phyloP scores from a whole-genome alignment of 2,888 invertebrate genomes.

The Spilarctia lutea region DNA sequence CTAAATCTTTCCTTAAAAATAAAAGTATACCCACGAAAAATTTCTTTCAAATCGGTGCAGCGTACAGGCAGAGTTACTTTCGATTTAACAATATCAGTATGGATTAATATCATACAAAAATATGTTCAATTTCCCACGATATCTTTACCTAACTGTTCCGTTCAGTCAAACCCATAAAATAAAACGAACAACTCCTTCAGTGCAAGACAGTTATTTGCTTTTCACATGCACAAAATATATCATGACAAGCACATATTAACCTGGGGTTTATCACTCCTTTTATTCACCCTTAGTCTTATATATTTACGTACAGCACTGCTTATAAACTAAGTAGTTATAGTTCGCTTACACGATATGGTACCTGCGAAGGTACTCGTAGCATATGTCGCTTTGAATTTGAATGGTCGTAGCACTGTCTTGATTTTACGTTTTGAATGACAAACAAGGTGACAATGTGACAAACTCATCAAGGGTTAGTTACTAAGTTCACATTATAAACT shows the following conservation, averaged over 20 bases:
- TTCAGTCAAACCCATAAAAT: slow-evolving; percentile 27
- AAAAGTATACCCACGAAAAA: no score
- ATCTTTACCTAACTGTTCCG: neutral
- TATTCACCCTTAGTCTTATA: slow-evolving; percentile 31
- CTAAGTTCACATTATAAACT: neutral
- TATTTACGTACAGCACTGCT: slow-evolving; percentile 29
- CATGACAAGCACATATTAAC: slow-evolving; percentile 45
- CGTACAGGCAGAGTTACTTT: no score
- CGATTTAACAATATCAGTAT: no score
- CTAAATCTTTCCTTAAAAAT: no score
- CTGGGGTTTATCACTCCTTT: slow-evolving; percentile 34
- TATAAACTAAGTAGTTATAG: slow-evolving; percentile 10
- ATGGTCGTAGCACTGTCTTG: neutral
- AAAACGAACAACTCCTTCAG: slow-evolving; percentile 48
- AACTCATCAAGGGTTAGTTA: neutral
- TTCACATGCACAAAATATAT: slow-evolving; percentile 40
- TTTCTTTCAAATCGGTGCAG: no score
- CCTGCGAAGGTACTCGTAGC: neutral
- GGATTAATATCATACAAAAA: neutral
- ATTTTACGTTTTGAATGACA: neutral
- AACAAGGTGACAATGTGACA: neutral
- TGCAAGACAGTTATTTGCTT: slow-evolving; percentile 33
- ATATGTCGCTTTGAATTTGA: slow-evolving; percentile 9
- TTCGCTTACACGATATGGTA: slow-evolving; percentile 27
- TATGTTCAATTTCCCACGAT: neutral